Percentiles rank a stretch among this genome's conserved stretches.
Conservation (phyloP, 1,140 invertebrate genomes). For the Drosophila nasuta region DNA sequence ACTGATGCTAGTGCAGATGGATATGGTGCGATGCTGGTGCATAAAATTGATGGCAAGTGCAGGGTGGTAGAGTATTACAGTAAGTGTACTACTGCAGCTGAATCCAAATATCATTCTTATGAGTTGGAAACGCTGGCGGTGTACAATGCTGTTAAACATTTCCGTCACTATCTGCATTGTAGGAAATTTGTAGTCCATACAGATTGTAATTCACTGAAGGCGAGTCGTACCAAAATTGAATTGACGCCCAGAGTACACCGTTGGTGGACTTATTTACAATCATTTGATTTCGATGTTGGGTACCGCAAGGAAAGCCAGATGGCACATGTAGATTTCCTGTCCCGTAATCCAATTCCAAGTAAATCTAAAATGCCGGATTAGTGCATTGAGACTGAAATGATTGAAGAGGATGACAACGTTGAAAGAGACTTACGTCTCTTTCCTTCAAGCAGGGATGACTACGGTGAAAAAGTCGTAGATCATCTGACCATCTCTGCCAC, state of each 20-base stretch:
- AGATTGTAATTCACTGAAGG: slow-evolving; percentile 13
- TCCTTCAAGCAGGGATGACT: no score
- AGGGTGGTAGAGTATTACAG: not conserved
- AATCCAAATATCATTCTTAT: slow-evolving; percentile 9
- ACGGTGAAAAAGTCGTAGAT: no score
- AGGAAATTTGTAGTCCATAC: slow-evolving; percentile 6
- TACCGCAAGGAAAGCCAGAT: not conserved
- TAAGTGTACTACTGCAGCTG: not conserved
- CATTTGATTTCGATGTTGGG: not conserved
- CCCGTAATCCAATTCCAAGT: not conserved
- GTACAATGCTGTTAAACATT: slow-evolving; percentile 1
- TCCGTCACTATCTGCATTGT: not conserved
- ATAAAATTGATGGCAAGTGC: not conserved
- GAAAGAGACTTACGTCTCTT: no score
- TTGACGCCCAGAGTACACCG: not conserved
- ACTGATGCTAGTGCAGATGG: slow-evolving; percentile 2
- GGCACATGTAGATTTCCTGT: not conserved
- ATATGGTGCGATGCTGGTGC: slow-evolving; percentile 1
- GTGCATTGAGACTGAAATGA: no score
- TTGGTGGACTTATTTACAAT: not conserved
- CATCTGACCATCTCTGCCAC: no score
- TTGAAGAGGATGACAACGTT: no score
- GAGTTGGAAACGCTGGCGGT: slow-evolving; percentile 4
- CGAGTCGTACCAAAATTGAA: not conserved
- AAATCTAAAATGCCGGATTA: no score